Evolutionary conservation across 30 jellyfish, hydroid and myxozoan species (phyloP).

Genomic region (Hydractinia echinata): DNA sequence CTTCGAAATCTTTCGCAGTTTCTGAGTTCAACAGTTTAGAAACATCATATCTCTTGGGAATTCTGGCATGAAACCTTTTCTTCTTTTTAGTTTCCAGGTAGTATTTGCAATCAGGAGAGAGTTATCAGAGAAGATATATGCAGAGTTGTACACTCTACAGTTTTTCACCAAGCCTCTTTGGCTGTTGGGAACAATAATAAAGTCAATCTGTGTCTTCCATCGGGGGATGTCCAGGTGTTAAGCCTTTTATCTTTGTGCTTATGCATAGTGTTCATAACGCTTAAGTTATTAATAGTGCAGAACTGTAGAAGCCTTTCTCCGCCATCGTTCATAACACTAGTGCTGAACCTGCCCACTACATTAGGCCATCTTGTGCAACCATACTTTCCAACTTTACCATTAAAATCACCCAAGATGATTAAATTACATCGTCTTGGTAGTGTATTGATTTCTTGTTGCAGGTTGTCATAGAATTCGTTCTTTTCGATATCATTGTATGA

Average conservation of each 20-base stretch:
- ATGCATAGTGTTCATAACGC: not conserved
- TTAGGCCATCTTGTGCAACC: constrained; percentile 33
- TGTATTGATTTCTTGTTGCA: constrained; percentile 9
- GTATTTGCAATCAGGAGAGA: not conserved
- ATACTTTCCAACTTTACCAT: constrained; percentile 32
- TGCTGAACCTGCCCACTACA: constrained; percentile 30
- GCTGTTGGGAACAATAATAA: constrained; percentile 3
- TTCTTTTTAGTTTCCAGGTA: not conserved
- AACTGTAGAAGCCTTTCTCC: constrained; percentile 23
- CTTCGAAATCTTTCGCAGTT: not conserved
- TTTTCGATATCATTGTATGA: constrained; percentile 29
- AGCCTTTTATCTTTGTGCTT: not conserved
- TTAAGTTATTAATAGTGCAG: constrained; percentile 11
- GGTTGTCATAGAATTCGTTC: constrained; percentile 32
- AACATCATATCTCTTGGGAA: not conserved
- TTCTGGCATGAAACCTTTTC: not conserved
- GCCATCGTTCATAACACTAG: constrained; percentile 17
- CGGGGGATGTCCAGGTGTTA: constrained; percentile 3
- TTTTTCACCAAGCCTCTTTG: not conserved
- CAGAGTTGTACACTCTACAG: constrained; percentile 11
- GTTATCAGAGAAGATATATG: not conserved
- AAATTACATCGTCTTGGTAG: constrained; percentile 1
- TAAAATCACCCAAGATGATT: constrained; percentile 35
- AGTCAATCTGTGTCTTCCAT: constrained; percentile 18
- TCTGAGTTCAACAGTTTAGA: not conserved